A percentile compares a stretch with the other conserved stretches of the same genome.
Conservation (phyloP, 2,888 invertebrate genomes). For the Panzeria rudis region DNA sequence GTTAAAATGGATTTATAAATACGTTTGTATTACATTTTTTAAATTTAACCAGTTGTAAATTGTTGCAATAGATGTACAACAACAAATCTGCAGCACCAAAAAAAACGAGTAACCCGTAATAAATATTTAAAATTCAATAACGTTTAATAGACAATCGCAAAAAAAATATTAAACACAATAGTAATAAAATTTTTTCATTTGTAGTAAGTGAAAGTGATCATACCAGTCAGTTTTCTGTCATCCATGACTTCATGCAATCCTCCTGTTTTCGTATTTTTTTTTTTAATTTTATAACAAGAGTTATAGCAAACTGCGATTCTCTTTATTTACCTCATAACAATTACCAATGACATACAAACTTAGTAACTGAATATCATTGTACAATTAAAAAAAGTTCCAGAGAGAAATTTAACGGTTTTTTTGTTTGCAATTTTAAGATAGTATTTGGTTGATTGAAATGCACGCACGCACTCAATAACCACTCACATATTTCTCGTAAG, state of each 20-base stretch:
- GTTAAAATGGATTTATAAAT: background rate
- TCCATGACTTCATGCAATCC: slow-evolving; percentile 13
- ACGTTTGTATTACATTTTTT: background rate
- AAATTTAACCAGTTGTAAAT: slow-evolving; percentile 15
- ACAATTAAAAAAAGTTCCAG: slow-evolving; percentile 16
- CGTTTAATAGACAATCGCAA: slow-evolving; percentile 22
- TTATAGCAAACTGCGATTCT: slow-evolving; percentile 17
- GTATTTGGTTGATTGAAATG: slow-evolving; percentile 32
- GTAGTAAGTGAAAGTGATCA: slow-evolving; percentile 60
- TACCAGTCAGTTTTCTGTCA: slow-evolving; percentile 49
- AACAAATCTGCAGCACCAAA: background rate
- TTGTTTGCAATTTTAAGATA: background rate
- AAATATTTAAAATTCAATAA: slow-evolving; percentile 54
- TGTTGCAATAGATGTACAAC: slow-evolving; percentile 3
- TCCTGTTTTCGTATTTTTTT: background rate
- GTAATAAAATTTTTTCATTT: slow-evolving; percentile 17
- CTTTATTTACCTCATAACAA: background rate
- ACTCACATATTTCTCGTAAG: background rate
- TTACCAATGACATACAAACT: slow-evolving; percentile 42
- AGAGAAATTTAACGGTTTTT: slow-evolving; percentile 12
- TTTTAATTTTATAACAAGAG: slow-evolving; percentile 13
- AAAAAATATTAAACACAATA: slow-evolving; percentile 8
- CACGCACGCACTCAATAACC: background rate
- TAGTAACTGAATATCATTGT: slow-evolving; percentile 22
- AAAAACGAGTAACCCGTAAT: slow-evolving; percentile 11